Percentiles rank a stretch among this genome's conserved stretches.
These are phyloP conservation scores for Thymelicus sylvestris DNA, from an alignment of 2,888 invertebrate species.

Conservation along the genomic window DNA sequence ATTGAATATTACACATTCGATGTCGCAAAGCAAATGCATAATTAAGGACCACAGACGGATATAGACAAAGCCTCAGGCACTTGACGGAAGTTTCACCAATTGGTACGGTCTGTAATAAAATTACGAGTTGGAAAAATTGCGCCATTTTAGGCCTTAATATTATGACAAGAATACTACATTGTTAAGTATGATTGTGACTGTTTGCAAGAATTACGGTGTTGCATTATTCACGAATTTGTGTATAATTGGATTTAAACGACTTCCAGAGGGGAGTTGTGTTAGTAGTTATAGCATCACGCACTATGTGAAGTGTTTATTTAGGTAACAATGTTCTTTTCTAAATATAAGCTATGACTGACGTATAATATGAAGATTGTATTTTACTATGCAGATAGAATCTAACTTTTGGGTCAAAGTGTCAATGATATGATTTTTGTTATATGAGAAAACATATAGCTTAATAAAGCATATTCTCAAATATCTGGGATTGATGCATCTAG, in stretches of 20 bases:
- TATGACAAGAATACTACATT: conserved; percentile 3
- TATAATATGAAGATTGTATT: not conserved
- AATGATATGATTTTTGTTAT: not conserved
- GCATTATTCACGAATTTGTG: conserved; percentile 24
- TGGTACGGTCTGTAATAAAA: conserved; percentile 20
- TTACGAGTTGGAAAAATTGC: conserved; percentile 6
- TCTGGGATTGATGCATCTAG: conserved; percentile 61
- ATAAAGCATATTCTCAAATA: conserved; percentile 41
- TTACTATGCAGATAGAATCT: not conserved
- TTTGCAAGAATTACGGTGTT: conserved; percentile 6
- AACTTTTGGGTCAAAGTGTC: not conserved
- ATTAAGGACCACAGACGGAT: conserved; percentile 43
- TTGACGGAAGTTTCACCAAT: conserved; percentile 49
- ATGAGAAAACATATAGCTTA: not conserved
- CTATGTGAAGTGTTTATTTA: not conserved
- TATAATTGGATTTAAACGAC: conserved; percentile 19
- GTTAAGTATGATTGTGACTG: conserved; percentile 3
- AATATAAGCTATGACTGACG: not conserved
- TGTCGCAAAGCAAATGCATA: conserved; percentile 49
- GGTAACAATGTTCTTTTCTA: not conserved
- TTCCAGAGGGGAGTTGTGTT: conserved; percentile 6
- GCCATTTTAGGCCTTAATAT: conserved; percentile 18
- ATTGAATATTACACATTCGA: conserved; percentile 51
- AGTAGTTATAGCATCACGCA: not conserved
- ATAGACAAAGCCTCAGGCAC: conserved; percentile 44